phyloP scores from a whole-genome alignment of 2,113 vertebrate genomes.

The Gallinago undulata region DNA sequence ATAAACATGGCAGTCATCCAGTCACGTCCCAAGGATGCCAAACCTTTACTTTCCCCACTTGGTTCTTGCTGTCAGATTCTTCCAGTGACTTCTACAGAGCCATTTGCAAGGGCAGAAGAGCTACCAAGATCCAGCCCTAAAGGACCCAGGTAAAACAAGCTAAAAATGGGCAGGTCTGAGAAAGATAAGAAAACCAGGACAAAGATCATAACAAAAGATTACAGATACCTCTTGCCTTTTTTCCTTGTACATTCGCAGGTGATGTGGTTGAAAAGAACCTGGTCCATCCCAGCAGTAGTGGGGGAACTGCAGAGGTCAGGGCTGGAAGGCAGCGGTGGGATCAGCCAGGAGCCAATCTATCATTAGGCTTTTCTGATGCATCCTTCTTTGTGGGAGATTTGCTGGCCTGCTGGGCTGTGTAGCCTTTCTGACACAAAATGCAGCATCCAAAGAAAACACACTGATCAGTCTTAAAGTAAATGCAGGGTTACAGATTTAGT shows the following conservation, averaged over 20 bases:
- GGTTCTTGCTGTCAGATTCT: not conserved
- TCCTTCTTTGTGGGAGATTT: not conserved
- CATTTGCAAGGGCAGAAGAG: not conserved
- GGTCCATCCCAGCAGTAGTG: not conserved
- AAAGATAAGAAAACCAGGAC: not conserved
- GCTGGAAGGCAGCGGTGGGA: not conserved
- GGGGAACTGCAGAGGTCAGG: not conserved
- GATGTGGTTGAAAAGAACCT: not conserved
- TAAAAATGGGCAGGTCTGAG: not conserved
- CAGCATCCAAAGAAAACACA: not conserved
- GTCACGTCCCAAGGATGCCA: not conserved
- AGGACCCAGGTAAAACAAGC: not conserved
- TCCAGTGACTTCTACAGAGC: not conserved
- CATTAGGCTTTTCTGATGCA: not conserved
- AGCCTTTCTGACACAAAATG: not conserved
- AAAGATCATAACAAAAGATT: not conserved
- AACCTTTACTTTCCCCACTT: not conserved
- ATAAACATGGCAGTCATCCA: conserved; percentile 48
- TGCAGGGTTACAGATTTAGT: conserved; percentile 68
- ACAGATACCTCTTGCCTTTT: not conserved
- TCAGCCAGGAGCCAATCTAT: not conserved
- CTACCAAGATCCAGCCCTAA: not conserved
- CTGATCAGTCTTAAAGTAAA: conserved; percentile 68
- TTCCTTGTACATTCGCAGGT: fast-evolving
- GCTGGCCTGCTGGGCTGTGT: not conserved